Percentiles rank a stretch among this genome's conserved stretches.
Conservation (phyloP, 1,140 invertebrate species). For the Aporrectodea caliginosa region DNA sequence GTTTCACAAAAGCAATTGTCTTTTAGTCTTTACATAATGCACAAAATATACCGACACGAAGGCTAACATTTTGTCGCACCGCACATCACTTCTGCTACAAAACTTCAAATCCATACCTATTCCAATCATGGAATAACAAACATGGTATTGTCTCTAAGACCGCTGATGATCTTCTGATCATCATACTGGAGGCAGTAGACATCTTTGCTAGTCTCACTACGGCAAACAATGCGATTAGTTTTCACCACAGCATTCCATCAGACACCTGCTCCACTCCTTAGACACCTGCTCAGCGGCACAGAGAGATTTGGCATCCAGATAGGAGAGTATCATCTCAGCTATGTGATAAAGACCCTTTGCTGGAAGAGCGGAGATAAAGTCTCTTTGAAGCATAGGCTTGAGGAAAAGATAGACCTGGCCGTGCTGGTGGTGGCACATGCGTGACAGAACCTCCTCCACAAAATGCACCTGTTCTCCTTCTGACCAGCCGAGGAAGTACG, state of each 20-base stretch:
- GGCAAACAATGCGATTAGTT: slow-evolving; percentile 84
- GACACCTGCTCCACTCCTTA: slow-evolving; percentile 94
- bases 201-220: slow-evolving; percentile 88
- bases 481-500: slow-evolving; percentile 62
- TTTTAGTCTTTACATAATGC: too few relatives aligned
- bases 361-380: slow-evolving; percentile 95
- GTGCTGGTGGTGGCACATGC: slow-evolving; percentile 99
- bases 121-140: too few relatives aligned
- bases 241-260: slow-evolving; percentile 77
- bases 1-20: too few relatives aligned
- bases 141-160: slow-evolving; percentile 99
- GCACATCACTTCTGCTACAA: too few relatives aligned
- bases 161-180: slow-evolving; percentile 97
- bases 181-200: slow-evolving; percentile 99
- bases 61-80: too few relatives aligned
- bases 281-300: slow-evolving; percentile 92
- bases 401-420: slow-evolving; percentile 96
- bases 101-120: too few relatives aligned
- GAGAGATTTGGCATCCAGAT: slow-evolving; percentile 90
- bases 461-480: slow-evolving; percentile 82
- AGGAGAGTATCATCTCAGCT: slow-evolving; percentile 94
- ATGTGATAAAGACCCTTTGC: slow-evolving; percentile 95
- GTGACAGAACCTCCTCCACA: slow-evolving; percentile 84
- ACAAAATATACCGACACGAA: too few relatives aligned
- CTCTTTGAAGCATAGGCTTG: slow-evolving; percentile 96